phyloP scores from a whole-genome alignment of 2,797 vertebrate genomes.

The Masticophis lateralis region DNA sequence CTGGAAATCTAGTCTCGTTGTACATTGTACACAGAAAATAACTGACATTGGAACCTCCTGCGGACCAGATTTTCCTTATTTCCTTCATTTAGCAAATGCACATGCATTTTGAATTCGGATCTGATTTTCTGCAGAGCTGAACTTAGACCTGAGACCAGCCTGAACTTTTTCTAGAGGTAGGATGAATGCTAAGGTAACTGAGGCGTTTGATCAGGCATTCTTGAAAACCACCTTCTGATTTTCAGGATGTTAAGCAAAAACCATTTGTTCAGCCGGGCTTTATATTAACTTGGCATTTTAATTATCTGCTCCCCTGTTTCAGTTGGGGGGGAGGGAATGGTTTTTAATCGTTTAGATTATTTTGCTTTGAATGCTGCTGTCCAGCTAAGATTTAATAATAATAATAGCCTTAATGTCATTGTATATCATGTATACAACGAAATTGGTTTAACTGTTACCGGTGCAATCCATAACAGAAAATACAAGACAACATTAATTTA shows the following conservation, averaged over 20 bases:
- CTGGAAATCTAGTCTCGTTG: not conserved
- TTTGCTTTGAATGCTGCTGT: not conserved
- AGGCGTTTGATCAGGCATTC: not conserved
- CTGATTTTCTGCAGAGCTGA: not conserved
- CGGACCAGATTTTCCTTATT: not conserved
- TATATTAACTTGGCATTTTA: not conserved
- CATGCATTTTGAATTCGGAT: not conserved
- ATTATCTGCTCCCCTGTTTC: not conserved
- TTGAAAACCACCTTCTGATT: not conserved
- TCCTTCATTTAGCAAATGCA: not conserved
- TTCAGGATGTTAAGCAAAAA: not conserved
- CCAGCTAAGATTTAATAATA: not conserved
- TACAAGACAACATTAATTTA: not conserved
- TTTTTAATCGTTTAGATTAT: not conserved
- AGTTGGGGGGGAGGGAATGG: not conserved
- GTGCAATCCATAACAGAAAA: no score
- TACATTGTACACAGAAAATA: not conserved
- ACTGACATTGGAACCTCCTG: not conserved
- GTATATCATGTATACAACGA: no score
- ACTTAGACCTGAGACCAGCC: not conserved
- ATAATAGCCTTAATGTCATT: no score
- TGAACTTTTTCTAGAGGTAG: not conserved
- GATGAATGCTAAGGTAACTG: not conserved
- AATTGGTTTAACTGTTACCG: no score
- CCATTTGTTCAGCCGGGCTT: not conserved